These are phyloP conservation scores for Pseudoatta argentina DNA, from an alignment of 1,140 invertebrate genomes.

Conservation along the genomic window DNA sequence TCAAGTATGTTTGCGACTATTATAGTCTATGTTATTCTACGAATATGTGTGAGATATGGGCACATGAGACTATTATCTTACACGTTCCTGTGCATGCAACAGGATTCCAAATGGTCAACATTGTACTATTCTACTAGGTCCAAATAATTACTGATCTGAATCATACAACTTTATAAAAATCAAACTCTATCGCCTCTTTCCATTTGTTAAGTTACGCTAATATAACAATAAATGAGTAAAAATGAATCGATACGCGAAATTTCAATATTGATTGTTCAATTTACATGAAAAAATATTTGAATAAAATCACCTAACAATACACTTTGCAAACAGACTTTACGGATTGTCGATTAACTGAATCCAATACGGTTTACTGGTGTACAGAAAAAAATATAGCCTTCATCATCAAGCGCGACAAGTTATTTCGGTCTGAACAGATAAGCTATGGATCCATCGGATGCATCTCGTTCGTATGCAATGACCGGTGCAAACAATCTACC, in stretches of 20 bases:
- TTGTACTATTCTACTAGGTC: neutral
- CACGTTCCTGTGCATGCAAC: slow-evolving; percentile 6
- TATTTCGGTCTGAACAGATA: slow-evolving; percentile 19
- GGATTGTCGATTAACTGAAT: slow-evolving; percentile 28
- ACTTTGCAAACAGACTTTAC: slow-evolving; percentile 16
- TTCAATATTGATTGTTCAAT: neutral
- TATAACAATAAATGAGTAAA: neutral
- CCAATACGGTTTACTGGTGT: neutral
- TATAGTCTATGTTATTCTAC: slow-evolving; percentile 26
- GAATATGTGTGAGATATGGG: slow-evolving; percentile 17
- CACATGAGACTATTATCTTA: slow-evolving; percentile 26
- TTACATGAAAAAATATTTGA: neutral
- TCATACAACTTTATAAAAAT: slow-evolving; percentile 22
- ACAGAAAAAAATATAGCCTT: slow-evolving; percentile 6
- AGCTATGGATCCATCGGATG: slow-evolving; percentile 17
- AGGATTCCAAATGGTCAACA: slow-evolving; percentile 19
- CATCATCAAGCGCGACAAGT: slow-evolving; percentile 25
- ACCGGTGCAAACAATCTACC: slow-evolving; percentile 21
- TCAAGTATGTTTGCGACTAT: neutral
- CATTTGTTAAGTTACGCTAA: neutral
- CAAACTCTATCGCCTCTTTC: neutral
- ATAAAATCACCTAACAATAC: slow-evolving; percentile 6
- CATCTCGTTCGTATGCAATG: slow-evolving; percentile 57
- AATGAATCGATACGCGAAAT: neutral
- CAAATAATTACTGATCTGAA: slow-evolving; percentile 33